These are phyloP conservation scores for Dromiciops gliroides DNA, from an alignment of 2,113 vertebrate genomes.

Conservation along the genomic window DNA sequence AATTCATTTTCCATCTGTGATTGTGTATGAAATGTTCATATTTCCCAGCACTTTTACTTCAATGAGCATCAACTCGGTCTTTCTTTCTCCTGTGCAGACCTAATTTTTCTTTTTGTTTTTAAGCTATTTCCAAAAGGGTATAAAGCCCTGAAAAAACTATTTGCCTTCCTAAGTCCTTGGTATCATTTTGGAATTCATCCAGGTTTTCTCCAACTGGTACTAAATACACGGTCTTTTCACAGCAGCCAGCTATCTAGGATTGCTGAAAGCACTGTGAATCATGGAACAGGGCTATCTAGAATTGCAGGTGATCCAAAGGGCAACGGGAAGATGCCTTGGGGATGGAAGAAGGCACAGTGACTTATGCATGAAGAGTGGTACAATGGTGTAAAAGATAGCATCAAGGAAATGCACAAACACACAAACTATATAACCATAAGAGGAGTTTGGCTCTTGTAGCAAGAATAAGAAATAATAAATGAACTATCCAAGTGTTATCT, in stretches of 20 bases:
- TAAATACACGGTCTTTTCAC: background rate
- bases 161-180: background rate
- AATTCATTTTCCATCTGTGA: background rate
- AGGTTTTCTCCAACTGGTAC: constrained; percentile 10
- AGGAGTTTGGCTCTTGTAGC: background rate
- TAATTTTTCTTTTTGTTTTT: constrained; percentile 50
- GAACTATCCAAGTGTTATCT: background rate
- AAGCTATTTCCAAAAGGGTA: constrained; percentile 20
- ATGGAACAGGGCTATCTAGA: background rate
- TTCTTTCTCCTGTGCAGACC: background rate
- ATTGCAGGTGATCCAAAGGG: background rate
- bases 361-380: background rate
- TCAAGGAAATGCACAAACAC: background rate
- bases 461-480: background rate
- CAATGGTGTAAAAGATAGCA: background rate
- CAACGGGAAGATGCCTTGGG: background rate
- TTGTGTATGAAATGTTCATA: constrained; percentile 13
- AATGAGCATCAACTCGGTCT: constrained; percentile 49
- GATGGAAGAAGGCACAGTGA: background rate
- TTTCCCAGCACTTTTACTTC: constrained; percentile 24
- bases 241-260: background rate
- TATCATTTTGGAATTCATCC: constrained; percentile 3
- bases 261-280: background rate
- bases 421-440: background rate
- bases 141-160: constrained; percentile 5